Base-by-base conservation (phyloP, 2,888 invertebrate genomes). In the Ditula angustiorana region DNA sequence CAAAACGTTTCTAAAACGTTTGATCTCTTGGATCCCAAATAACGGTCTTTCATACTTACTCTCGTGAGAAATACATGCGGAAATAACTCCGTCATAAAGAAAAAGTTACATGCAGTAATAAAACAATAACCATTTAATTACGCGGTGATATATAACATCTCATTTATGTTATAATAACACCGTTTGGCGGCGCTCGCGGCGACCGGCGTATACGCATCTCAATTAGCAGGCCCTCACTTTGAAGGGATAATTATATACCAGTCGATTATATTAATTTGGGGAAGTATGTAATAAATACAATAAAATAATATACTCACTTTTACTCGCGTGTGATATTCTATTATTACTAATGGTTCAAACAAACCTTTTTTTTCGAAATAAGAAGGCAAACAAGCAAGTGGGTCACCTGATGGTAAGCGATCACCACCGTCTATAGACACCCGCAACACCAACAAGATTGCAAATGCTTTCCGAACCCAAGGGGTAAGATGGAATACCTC, bases 181-280 rank as follows among this genome's bases (percentile, higher is more conserved):
- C 37, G 35, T 23, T 23, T 37, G 53, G n/a, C 53, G 53, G 37
- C 55, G 55, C 55, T 23, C 4, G 37, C 37, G 37, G 55, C 53
- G 23, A 23, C 28, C 33, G 26, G 13, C n/a, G 55, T 37, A 8
- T 16, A n/a, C n/a, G 55, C 55, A 8, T 16, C 37, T 35, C 35
- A 55, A 41, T 55, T 41, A 41, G 23, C 13, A 16, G 24, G 8
- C 47, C 46, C 30, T 10, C 24, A 53, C n/a, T 13, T 7, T 24
- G 35, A 35, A 16, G 55, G 55, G 11, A 35, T 41, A 41, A 55
- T 50, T 50, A 19, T 50, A 26, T 19, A 30, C 30, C 50, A 50
- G 28, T 5, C 19, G 11, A 10, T 26, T 16, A n/a, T 28, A 28
- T 49, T 50, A 30, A 50, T 50, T 26, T 50, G 28, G 4, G 26